These are phyloP conservation scores for Canis aureus DNA, from an alignment of 2,113 vertebrate genomes.

Conservation along the genomic window DNA sequence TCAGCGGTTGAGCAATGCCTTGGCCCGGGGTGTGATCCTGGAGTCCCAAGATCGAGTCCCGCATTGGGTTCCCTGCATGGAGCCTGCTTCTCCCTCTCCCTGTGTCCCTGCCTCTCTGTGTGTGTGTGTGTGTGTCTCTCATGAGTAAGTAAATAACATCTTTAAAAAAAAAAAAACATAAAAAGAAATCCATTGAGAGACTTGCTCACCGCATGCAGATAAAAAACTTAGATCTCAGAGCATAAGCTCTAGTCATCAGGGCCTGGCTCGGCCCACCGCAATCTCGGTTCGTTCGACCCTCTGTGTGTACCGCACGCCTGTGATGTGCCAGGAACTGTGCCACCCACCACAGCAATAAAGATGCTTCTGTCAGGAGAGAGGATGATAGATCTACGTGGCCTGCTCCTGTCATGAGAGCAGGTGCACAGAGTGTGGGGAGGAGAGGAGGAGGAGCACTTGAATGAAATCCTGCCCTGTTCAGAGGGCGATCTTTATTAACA, in stretches of 20 bases:
- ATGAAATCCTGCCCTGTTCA: not conserved
- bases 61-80: no score
- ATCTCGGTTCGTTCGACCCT: not conserved
- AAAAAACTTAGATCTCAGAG: not conserved
- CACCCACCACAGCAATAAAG: not conserved
- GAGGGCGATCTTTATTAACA: not conserved
- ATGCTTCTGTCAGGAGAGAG: not conserved
- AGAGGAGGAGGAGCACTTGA: not conserved
- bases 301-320: not conserved
- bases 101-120: no score
- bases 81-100: no score
- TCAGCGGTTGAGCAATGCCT: no score
- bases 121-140: no score
- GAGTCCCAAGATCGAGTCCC: no score
- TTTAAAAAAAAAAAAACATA: not conserved
- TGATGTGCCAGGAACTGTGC: not conserved
- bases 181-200: slow-evolving; percentile 13
- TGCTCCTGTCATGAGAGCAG: not conserved
- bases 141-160: no score
- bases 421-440: not conserved
- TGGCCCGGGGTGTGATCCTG: no score
- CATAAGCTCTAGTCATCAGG: not conserved
- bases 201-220: not conserved
- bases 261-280: rapidly evolving
- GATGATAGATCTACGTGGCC: not conserved